These are phyloP conservation scores for Alethe diademata DNA, from an alignment of 2,113 vertebrate genomes.

Conservation along the genomic window DNA sequence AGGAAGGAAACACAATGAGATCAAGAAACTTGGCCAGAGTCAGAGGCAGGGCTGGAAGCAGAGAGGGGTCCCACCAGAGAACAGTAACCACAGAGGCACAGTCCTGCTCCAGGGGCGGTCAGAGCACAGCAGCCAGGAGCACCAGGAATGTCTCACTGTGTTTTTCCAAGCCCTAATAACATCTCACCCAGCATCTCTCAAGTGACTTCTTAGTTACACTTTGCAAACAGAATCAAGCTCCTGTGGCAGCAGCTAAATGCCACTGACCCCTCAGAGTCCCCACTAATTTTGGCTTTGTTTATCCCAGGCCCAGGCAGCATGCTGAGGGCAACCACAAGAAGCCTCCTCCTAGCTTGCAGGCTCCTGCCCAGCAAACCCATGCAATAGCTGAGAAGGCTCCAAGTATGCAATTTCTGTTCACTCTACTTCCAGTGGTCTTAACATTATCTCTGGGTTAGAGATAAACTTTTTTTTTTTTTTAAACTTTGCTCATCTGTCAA, in stretches of 20 bases:
- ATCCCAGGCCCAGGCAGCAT: not conserved
- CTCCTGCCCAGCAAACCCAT: not conserved
- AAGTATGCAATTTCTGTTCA: not conserved
- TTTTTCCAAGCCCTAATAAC: not conserved
- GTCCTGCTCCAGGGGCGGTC: not conserved
- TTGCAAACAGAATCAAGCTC: not conserved
- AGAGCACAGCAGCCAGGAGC: not conserved
- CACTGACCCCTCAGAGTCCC: not conserved
- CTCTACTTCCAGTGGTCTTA: not conserved
- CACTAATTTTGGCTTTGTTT: not conserved
- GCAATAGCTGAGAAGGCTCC: not conserved
- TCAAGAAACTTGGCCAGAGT: not conserved
- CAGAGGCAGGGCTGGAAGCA: not conserved
- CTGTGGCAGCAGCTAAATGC: not conserved
- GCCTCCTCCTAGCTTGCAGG: not conserved
- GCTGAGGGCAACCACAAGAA: not conserved
- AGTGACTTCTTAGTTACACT: not conserved
- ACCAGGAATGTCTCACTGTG: not conserved
- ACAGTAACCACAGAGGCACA: not conserved
- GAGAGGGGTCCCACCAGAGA: not conserved
- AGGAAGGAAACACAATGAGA: not conserved
- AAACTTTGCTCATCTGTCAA: constrained; percentile 28
- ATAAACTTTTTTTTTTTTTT: not conserved
- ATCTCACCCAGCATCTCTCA: not conserved
- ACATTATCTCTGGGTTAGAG: not conserved